Evolutionary conservation across 2,888 invertebrate species (phyloP), one percentile per base, ranked within the genome.

Genomic region (Formica aserva): DNA sequence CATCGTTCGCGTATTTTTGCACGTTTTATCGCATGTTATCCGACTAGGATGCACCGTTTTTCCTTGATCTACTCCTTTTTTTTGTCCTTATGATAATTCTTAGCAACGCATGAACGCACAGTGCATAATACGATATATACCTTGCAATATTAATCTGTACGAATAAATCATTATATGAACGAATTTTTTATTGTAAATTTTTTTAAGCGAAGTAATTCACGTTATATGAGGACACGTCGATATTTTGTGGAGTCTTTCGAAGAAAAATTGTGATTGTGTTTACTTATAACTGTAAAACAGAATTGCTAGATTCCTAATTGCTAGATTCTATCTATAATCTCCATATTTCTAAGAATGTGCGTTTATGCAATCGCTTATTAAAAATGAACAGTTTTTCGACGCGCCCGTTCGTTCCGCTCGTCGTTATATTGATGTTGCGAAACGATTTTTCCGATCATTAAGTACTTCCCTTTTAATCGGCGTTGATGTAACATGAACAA

Each of bases 41-140:
- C 32, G 57, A 48, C 18, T 41, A 22, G 52, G 65, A 81, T 83
- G 76, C 67, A 9, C 55, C 62, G 77, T 77, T 65, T 82, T 74
- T 15, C 84, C 81, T 86, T 82, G 81, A 74, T 48, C 32, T 13
- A 32, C 13, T 71, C 57, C 15, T 78, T 9, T 15, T 41, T 3
- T 77, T 41, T 26, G 2, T 78, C 69, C 41, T 29, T 26, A 32
- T 22, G 74, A 45, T 74, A 80, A 80, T 80, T 26, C 13, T 9
- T n/a, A 22, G 60, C 15, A 60, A 78, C 32, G 38, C 60, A 22
- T 32, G 18, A 72, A 22, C 32, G 45, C 45, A 62, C 41, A 60
- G 26, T 18, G 62, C 11, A 26, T 38, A 22, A 35, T 18, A 75
- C 26, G 29, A 67, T 38, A 13, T 66, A 32, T 38, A 38, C 38